phyloP scores from a whole-genome alignment of 1,140 invertebrate species.

The Lethrus apterus region DNA sequence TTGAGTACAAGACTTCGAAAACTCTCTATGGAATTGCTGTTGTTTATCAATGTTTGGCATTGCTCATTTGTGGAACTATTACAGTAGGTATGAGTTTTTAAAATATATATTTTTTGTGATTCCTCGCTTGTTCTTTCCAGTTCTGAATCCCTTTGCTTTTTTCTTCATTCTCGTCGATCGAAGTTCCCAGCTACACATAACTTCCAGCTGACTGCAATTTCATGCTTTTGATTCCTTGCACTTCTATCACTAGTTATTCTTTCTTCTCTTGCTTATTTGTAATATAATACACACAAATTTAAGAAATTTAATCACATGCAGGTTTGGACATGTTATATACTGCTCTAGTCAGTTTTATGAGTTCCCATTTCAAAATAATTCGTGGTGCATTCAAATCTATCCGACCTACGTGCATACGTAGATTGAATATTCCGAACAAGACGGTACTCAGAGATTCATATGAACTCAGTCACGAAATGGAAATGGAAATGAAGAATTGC shows the following conservation, averaged over 20 bases:
- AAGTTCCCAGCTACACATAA: too few relatives aligned
- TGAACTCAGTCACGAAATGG: neutral
- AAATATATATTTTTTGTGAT: conserved; percentile 8
- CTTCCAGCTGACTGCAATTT: too few relatives aligned
- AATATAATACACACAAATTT: too few relatives aligned
- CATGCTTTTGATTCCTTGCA: too few relatives aligned
- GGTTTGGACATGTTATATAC: conserved; percentile 20
- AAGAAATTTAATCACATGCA: too few relatives aligned
- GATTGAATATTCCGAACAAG: too few relatives aligned
- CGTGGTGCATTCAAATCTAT: conserved; percentile 14
- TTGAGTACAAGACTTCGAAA: conserved; percentile 12
- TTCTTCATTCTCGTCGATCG: too few relatives aligned
- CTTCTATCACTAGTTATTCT: too few relatives aligned
- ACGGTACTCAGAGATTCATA: too few relatives aligned
- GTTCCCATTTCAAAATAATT: conserved; percentile 10
- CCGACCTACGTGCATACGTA: neutral
- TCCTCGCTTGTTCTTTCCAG: too few relatives aligned
- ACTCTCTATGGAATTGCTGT: conserved; percentile 7
- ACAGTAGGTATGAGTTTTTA: conserved; percentile 11
- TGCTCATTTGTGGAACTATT: conserved; percentile 18
- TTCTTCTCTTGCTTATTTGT: too few relatives aligned
- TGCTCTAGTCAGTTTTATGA: conserved; percentile 9
- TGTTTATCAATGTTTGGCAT: conserved; percentile 18
- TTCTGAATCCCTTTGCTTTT: too few relatives aligned
- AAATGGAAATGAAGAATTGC: conserved; percentile 7